These are phyloP conservation scores for Pterocles gutturalis DNA, from an alignment of 2,113 vertebrate species.

Conservation along the genomic window DNA sequence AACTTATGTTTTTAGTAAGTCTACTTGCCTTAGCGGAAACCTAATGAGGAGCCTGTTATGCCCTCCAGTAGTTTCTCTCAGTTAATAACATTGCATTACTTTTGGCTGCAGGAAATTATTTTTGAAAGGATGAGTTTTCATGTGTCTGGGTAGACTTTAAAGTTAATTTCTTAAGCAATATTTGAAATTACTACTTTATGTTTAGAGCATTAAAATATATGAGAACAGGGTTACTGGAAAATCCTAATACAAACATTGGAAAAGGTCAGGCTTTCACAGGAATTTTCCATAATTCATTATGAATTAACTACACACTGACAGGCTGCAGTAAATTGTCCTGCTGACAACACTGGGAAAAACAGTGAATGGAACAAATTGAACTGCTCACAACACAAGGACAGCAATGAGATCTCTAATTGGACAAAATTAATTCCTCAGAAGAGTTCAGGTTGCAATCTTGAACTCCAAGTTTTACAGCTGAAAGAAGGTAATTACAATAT, in stretches of 20 bases:
- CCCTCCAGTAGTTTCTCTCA: not conserved
- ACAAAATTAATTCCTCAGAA: constrained; percentile 13
- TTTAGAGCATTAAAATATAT: not conserved
- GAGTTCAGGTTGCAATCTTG: not conserved
- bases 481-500: not conserved
- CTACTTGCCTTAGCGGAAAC: not conserved
- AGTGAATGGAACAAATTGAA: constrained; percentile 43
- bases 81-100: not conserved
- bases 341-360: constrained; percentile 49
- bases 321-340: constrained; percentile 52
- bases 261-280: constrained; percentile 52
- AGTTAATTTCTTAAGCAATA: not conserved
- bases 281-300: constrained; percentile 65
- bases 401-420: not conserved
- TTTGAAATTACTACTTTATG: not conserved
- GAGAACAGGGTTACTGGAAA: not conserved
- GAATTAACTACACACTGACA: constrained; percentile 46
- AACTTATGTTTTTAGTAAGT: not conserved
- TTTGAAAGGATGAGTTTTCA: not conserved
- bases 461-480: not conserved
- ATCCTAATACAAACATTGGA: not conserved
- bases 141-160: not conserved
- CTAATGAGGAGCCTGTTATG: not conserved
- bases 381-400: not conserved
- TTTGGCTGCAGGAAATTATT: not conserved